These are phyloP conservation scores for Mesodorylaimus sp. DNA, from an alignment of 2,888 invertebrate species.

Conservation along the genomic window DNA sequence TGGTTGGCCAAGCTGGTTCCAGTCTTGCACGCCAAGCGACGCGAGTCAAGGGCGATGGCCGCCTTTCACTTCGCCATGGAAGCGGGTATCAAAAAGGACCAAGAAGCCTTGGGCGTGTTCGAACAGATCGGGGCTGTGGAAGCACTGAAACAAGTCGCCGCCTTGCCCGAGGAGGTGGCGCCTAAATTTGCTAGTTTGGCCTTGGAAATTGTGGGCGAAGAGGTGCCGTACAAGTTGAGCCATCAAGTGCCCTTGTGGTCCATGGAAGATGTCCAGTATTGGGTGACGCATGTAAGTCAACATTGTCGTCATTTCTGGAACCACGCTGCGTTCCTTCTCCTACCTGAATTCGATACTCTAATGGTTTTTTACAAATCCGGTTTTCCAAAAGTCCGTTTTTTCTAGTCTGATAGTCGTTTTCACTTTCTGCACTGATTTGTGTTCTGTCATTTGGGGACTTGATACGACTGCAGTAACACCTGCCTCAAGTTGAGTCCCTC, in stretches of 20 bases:
- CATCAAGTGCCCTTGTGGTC: conserved; percentile 95
- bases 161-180: conserved; percentile 85
- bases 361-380: too few relatives aligned
- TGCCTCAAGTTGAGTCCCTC: too few relatives aligned
- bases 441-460: too few relatives aligned
- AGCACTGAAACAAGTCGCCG: conserved; percentile 75
- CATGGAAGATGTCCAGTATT: conserved; percentile 76
- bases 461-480: too few relatives aligned
- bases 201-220: conserved; percentile 41
- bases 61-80: conserved; percentile 97
- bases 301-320: too few relatives aligned
- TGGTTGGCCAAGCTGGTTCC: conserved; percentile 44
- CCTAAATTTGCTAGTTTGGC: conserved; percentile 59
- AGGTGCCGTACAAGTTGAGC: conserved; percentile 52
- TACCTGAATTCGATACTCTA: too few relatives aligned
- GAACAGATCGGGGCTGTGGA: conserved; percentile 72
- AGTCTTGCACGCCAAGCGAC: conserved; percentile 73
- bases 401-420: too few relatives aligned
- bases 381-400: too few relatives aligned
- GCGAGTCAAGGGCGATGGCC: conserved; percentile 81
- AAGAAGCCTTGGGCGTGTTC: conserved; percentile 28
- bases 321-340: too few relatives aligned
- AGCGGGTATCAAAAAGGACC: conserved; percentile 72
- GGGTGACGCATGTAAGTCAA: conserved; percentile 80
- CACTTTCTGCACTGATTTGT: too few relatives aligned